Base-by-base conservation (phyloP, 2,888 invertebrate genomes). In the Tachina grossa region DNA sequence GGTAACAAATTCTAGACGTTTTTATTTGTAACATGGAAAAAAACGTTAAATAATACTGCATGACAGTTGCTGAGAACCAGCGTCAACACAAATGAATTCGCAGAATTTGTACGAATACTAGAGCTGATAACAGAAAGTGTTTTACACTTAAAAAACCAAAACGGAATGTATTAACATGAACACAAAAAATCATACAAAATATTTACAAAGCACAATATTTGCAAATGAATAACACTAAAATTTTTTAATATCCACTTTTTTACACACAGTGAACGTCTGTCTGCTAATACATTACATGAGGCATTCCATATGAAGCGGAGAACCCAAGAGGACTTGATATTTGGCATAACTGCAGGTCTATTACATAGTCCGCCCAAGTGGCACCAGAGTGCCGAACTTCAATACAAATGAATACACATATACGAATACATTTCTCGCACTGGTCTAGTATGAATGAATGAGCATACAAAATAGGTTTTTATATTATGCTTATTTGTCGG, bases 21-120 rank as follows among this genome's bases (percentile, higher is more conserved):
- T 79, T 63, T 66, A 22, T 49, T 65, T 19, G 39, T 72, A 10
- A 78, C n/a, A 16, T 49, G 10, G 16, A n/a, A 66, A 19, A 61
- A 31, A 66, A 47, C 39, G 1, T 39, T 39, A n/a, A 61, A 61
- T 39, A 22, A 61, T 69, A 16, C 22, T 47, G 22, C n/a, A 69
- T 79, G 74, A 69, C 74, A 83, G 69, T 83, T 53, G 61, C 63
- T 11, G 31, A 51, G 49, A 55, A 82, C 13, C 65, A 66, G 47
- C 51, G 66, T 63, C 68, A 57, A 45, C 55, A 51, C 16, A 83
- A 66, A 77, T 77, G 71, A 72, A 41, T 65, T 55, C 47, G 10
- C 41, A 71, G 31, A 31, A 31, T 31, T 39, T 47, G 63, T 47
- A 22, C 41, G 2, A 41, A 4, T 59, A 68, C 43, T 53, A 47